A percentile compares a stretch with the other conserved stretches of the same genome.
Evolutionary conservation across 2,113 vertebrate species (phyloP).

Genomic region (Dicerorhinus sumatrensis): DNA sequence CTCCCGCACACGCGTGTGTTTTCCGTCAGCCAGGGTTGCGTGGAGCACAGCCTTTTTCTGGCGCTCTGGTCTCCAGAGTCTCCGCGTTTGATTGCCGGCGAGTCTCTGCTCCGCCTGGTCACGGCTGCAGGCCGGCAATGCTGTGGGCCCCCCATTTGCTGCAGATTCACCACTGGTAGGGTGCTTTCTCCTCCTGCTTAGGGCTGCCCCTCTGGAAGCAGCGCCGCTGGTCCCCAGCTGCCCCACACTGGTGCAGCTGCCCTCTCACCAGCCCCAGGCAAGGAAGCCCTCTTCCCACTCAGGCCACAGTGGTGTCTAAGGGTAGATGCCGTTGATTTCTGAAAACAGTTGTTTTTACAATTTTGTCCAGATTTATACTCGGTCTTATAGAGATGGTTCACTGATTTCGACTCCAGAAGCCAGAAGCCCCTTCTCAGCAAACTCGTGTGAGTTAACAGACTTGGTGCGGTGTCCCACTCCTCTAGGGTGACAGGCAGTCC

Average conservation of each 20-base stretch:
- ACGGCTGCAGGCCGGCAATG: not conserved
- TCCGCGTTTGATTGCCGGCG: too few species aligned
- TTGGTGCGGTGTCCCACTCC: too few species aligned
- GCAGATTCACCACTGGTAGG: not conserved
- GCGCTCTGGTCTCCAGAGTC: not conserved
- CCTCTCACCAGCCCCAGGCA: not conserved
- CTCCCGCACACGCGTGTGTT: not conserved
- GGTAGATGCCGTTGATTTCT: too few species aligned
- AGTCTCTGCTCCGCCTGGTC: not conserved
- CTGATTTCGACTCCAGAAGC: not conserved
- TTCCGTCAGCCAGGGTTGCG: too few species aligned
- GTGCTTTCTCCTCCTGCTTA: not conserved
- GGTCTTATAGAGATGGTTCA: not conserved
- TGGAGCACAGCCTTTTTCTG: not conserved
- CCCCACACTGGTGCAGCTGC: not conserved
- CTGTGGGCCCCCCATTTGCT: not conserved
- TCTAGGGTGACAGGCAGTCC: too few species aligned
- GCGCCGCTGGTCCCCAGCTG: fast-evolving
- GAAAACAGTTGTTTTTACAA: too few species aligned
- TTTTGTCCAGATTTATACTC: too few species aligned
- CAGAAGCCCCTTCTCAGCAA: not conserved
- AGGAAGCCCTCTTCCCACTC: not conserved
- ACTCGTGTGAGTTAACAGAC: too few species aligned
- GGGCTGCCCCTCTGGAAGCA: too few species aligned
- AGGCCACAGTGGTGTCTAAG: not conserved